Evolutionary conservation across 2,888 invertebrate species (phyloP).

Genomic region (Diaprepes abbreviatus): DNA sequence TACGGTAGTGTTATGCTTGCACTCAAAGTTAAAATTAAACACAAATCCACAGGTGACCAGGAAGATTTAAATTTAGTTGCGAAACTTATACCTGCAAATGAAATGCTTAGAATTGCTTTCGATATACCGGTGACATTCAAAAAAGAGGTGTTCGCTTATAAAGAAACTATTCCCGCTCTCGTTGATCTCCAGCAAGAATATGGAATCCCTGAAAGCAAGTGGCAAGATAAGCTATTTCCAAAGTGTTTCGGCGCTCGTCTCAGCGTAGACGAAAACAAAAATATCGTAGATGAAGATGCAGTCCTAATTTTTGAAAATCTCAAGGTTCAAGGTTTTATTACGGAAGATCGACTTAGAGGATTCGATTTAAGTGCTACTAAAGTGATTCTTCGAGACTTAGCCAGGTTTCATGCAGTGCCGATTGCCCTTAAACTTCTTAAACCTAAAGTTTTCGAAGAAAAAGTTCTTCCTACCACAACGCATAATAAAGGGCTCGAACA

Average conservation of each 20-base stretch:
- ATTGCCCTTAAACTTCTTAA: constrained; percentile 70
- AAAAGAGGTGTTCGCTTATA: constrained; percentile 73
- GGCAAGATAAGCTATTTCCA: constrained; percentile 68
- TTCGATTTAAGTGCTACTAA: constrained; percentile 69
- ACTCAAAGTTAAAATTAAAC: constrained; percentile 62
- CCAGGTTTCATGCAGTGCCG: constrained; percentile 73
- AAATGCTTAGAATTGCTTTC: constrained; percentile 70
- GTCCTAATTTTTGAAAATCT: constrained; percentile 73
- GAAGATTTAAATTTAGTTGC: constrained; percentile 70
- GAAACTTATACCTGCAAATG: constrained; percentile 72
- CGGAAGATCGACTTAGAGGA: constrained; percentile 69
- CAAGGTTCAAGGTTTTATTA: constrained; percentile 69
- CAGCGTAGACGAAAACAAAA: constrained; percentile 62
- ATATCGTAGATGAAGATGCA: constrained; percentile 72
- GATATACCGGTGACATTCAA: constrained; percentile 72
- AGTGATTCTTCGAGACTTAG: constrained; percentile 69
- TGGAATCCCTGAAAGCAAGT: constrained; percentile 63
- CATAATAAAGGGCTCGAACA: constrained; percentile 61
- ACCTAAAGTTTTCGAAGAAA: constrained; percentile 67
- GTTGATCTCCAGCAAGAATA: constrained; percentile 69
- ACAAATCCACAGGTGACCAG: constrained; percentile 52
- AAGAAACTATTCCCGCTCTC: constrained; percentile 69
- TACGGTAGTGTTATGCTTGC: constrained; percentile 74
- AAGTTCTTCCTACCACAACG: constrained; percentile 65
- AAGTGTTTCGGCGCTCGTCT: constrained; percentile 72